A percentile compares a stretch with the other conserved stretches of the same genome.
Evolutionary conservation across 2,797 vertebrate species (phyloP).

Genomic region (Peromyscus aztecus): DNA sequence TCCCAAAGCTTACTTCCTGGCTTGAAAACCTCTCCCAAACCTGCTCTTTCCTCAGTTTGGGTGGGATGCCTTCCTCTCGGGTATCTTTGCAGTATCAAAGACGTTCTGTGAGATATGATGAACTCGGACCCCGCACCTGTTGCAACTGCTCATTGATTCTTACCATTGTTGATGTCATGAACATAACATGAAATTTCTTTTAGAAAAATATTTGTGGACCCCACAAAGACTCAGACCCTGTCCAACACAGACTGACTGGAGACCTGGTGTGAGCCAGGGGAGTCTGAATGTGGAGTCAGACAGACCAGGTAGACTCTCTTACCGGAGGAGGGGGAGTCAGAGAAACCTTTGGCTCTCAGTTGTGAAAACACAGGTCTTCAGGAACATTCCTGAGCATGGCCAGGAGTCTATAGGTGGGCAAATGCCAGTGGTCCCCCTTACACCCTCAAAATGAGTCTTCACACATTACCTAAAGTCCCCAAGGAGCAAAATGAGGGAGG

Average conservation of each 20-base stretch:
- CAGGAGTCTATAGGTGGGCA: too few species aligned
- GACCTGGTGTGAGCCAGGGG: neutral
- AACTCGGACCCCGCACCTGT: neutral
- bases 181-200: neutral
- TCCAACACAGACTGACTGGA: neutral
- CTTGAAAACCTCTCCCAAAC: neutral
- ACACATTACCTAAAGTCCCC: neutral
- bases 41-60: neutral
- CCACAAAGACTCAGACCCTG: neutral
- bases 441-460: neutral
- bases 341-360: neutral
- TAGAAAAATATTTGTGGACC: neutral
- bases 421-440: rapidly evolving
- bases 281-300: rapidly evolving
- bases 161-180: neutral
- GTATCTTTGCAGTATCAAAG: neutral
- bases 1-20: rapidly evolving
- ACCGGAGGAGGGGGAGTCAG: neutral
- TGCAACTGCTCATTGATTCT: rapidly evolving
- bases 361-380: neutral
- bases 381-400: too few species aligned
- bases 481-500: neutral
- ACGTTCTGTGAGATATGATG: rapidly evolving
- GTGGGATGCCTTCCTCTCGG: rapidly evolving
- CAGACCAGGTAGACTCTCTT: neutral